These are phyloP conservation scores for Pachycephala philippinensis DNA, from an alignment of 2,113 vertebrate species.

Conservation along the genomic window DNA sequence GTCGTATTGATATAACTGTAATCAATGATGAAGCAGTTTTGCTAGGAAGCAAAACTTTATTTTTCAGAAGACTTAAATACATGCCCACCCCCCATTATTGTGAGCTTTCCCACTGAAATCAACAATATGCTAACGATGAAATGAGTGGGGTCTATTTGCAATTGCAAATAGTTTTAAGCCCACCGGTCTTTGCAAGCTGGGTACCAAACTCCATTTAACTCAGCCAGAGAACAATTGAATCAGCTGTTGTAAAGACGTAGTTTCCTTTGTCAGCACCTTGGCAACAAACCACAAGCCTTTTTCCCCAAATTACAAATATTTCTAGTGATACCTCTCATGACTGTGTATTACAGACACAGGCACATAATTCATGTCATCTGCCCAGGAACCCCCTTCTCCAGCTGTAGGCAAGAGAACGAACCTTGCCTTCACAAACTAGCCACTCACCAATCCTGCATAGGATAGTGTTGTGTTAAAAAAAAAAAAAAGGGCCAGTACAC, in stretches of 20 bases:
- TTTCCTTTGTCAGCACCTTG: neutral
- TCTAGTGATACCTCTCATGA: neutral
- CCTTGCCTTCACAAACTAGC: neutral
- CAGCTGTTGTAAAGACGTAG: fast-evolving
- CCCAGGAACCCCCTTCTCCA: neutral
- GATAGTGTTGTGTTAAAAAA: neutral
- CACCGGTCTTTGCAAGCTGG: neutral
- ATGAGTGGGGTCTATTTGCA: neutral
- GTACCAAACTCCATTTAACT: neutral
- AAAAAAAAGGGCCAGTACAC: neutral
- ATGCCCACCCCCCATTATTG: neutral
- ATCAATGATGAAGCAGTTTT: neutral
- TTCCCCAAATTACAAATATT: neutral
- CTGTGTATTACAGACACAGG: neutral
- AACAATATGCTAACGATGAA: neutral
- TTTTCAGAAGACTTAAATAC: neutral
- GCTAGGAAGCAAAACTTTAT: neutral
- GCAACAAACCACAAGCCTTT: neutral
- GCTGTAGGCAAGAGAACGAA: neutral
- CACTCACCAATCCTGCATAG: neutral
- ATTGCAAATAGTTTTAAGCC: neutral
- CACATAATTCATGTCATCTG: neutral
- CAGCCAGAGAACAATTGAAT: neutral
- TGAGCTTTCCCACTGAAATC: neutral
- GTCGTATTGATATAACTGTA: neutral